Evolutionary conservation across 2,797 vertebrate species (phyloP), one percentile per base, ranked within the genome.

Genomic region (Leuciscus waleckii): DNA sequence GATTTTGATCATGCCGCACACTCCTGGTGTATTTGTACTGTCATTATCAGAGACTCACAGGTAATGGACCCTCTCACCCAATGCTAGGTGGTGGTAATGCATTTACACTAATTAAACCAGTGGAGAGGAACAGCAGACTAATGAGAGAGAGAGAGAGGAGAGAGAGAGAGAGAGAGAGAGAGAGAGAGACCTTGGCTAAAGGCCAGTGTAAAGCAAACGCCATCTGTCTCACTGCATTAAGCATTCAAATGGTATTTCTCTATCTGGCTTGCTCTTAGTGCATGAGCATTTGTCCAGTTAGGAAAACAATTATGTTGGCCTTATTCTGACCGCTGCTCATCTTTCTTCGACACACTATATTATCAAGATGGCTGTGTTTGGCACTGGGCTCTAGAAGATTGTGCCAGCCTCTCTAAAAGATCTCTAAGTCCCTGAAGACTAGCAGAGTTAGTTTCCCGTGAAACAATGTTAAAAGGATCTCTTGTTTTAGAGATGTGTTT

Each of bases 211-310:
- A 85, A 88, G 83, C 78, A 2, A 76, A 75, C 56, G 75, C 86
- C 88, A 85, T 85, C 82, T 76, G 82, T 79, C 82, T 84, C 68
- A 46, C 70, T 78, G 35, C 82, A 87, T 85, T 49, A 86, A 85
- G 70, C 82, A 79, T 86, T 63, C 77, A 82, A 86, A 86, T 85
- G 83, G 83, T 74, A 83, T 85, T 83, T 79, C 76, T 87, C 73
- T 68, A 16, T 56, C 81, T 39, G 23, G 68, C 63, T 75, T 70
- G 37, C 46, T 77, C 43, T 68, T 79, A 69, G 78, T 83, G 46
- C 41, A 35, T 71, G 81, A 68, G 71, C 39, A 13, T 49, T 88
- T 81, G 51, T 39, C n/a, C n/a, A 13, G 65, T 69, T 85, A 70
- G 71, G 54, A 80, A 84, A 83, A 51, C 73, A 32, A 54, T 29